Evolutionary conservation across 2,113 vertebrate genomes (phyloP), one percentile per base, ranked within the genome.

Genomic region (Physeter macrocephalus): DNA sequence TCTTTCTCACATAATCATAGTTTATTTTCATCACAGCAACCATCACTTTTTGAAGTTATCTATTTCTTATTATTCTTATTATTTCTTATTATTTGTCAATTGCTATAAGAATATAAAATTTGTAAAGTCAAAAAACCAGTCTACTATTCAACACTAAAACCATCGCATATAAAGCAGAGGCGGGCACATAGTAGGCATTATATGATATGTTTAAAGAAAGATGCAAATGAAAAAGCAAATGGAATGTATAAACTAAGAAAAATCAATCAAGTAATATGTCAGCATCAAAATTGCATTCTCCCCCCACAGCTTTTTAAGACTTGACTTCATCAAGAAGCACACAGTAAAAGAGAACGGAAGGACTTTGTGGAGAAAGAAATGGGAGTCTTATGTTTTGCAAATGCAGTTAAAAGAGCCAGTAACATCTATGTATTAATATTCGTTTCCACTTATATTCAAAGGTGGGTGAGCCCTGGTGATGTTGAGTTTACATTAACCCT

Each of bases 401-500:
- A 72, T 41, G 31, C 14, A 71, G 52, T 41, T 84, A 78, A 96
- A 72, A 94, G 46, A 88, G 5, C 41, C n/a, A 74, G n/a, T 59
- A 72, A 95, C 74, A 59, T 82, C 83, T 29, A 21, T 8, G 5
- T 75, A 69, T 97, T 81, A 95, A 90, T 90, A 93, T 84, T 69
- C 57, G 94, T 93, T 86, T 93, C 29, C 46, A 93, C 29, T 84
- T 91, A 31, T 49, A 81, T 67, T 96, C 54, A 78, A 95, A 87
- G 67, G 31, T 91, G 31, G 20, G 13, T 82, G 39, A 86, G 5
- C 23, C 52, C 12, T 86, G 20, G 10, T 82, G 21, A 67, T 78
- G 7, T 25, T 94, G 41, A 85, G 14, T 71, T 93, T 93, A 57
- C 94, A 93, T 81, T 94, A 93, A 64, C n/a, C 71, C 85, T 81